A percentile compares a stretch with the other conserved stretches of the same genome.
Conservation (phyloP, 2,113 vertebrate species). For the Pagrus major region DNA sequence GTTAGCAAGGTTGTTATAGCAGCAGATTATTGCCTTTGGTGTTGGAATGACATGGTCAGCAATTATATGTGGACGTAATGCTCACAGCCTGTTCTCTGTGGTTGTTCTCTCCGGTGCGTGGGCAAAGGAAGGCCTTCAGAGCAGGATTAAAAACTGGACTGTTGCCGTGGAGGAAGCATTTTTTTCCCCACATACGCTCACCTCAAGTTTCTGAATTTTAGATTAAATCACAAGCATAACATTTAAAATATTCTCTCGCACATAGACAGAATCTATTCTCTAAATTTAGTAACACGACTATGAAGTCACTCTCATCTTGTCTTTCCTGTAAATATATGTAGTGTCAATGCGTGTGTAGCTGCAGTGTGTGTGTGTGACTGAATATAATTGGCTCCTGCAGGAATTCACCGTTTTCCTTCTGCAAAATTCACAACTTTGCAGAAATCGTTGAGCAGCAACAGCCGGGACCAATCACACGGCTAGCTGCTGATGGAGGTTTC, state of each 20-base stretch:
- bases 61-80: not conserved
- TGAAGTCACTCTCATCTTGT: constrained; percentile 1
- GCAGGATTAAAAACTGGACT: too few species aligned
- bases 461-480: constrained; percentile 22
- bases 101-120: too few species aligned
- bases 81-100: not conserved
- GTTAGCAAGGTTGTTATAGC: too few species aligned
- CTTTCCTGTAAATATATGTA: constrained; percentile 30
- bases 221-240: not conserved
- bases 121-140: too few species aligned
- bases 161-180: too few species aligned
- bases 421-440: constrained; percentile 41
- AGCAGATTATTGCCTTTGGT: not conserved
- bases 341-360: too few species aligned
- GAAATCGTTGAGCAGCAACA: constrained; percentile 5
- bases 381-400: constrained; percentile 60
- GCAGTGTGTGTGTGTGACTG: constrained; percentile 28
- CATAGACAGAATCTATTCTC: not conserved
- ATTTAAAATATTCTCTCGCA: too few species aligned
- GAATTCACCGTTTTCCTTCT: constrained; percentile 22
- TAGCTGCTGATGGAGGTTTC: not conserved
- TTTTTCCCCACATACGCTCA: too few species aligned
- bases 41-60: too few species aligned
- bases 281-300: constrained; percentile 11
- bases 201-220: not conserved